Percentiles rank a stretch among this genome's conserved stretches.
Evolutionary conservation across 1,140 invertebrate species (phyloP).

Genomic region (Kradibia gibbosae): DNA sequence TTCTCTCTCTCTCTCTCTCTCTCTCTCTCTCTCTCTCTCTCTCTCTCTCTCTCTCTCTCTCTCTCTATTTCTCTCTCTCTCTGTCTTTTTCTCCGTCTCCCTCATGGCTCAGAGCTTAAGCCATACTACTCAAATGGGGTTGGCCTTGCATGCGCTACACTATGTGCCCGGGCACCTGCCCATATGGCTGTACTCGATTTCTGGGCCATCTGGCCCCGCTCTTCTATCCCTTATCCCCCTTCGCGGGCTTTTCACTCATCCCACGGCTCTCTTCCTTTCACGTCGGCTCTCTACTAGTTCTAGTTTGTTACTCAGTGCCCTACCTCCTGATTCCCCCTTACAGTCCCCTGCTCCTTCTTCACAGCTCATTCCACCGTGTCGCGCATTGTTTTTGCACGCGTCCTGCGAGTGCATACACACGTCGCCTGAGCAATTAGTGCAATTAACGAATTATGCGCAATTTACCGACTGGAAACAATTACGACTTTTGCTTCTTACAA

Average conservation of each 20-base stretch:
- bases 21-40: background rate
- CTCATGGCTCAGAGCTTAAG: background rate
- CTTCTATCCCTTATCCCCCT: background rate
- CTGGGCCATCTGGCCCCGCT: slow-evolving; percentile 60
- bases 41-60: no score
- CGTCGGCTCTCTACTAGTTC: background rate
- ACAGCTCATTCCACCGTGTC: background rate
- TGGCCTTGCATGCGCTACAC: background rate
- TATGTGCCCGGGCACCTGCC: slow-evolving; percentile 64
- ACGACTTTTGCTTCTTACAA: background rate
- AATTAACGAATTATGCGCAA: background rate
- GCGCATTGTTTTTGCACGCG: background rate
- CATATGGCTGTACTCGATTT: slow-evolving; percentile 61
- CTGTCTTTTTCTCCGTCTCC: no score
- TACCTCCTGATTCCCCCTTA: background rate
- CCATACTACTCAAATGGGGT: slow-evolving; percentile 25
- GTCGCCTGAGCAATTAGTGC: background rate
- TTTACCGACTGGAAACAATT: background rate
- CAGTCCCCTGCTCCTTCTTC: background rate
- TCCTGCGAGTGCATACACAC: background rate
- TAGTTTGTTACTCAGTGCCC: background rate
- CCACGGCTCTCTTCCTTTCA: slow-evolving; percentile 1
- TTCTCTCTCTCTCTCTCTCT: background rate
- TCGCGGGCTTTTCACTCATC: slow-evolving; percentile 1
- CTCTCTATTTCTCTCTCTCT: background rate